Evolutionary conservation across 1,140 invertebrate species (phyloP).

Genomic region (Cotesia typhae): DNA sequence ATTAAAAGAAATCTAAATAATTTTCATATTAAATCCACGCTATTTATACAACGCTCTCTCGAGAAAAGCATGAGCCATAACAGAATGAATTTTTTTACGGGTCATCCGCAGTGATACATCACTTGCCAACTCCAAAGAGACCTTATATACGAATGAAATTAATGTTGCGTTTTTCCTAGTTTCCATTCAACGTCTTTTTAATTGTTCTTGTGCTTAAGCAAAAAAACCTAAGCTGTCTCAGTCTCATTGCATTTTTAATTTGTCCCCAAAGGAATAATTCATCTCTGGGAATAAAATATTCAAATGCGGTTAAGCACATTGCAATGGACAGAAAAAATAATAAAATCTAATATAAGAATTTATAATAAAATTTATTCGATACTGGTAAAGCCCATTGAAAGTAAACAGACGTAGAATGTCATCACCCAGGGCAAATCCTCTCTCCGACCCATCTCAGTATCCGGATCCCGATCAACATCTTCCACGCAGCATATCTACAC

Average conservation of each 20-base stretch:
- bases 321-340: neutral
- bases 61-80: neutral
- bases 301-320: too few species aligned
- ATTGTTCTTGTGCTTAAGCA: neutral
- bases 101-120: slow-evolving; percentile 17
- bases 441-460: neutral
- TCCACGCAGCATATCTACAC: too few species aligned
- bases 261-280: too few species aligned
- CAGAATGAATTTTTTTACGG: slow-evolving; percentile 9
- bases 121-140: neutral
- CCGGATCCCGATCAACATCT: neutral
- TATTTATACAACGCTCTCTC: neutral
- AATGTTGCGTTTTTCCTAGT: neutral
- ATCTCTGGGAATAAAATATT: too few species aligned
- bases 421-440: slow-evolving; percentile 6
- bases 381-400: neutral
- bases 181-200: neutral
- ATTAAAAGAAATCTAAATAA: neutral
- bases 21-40: neutral
- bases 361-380: neutral
- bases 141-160: neutral
- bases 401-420: neutral
- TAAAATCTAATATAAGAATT: neutral
- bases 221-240: too few species aligned
- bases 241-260: too few species aligned